Conservation (phyloP, 2,113 vertebrate species). For the Oenanthe melanoleuca region DNA sequence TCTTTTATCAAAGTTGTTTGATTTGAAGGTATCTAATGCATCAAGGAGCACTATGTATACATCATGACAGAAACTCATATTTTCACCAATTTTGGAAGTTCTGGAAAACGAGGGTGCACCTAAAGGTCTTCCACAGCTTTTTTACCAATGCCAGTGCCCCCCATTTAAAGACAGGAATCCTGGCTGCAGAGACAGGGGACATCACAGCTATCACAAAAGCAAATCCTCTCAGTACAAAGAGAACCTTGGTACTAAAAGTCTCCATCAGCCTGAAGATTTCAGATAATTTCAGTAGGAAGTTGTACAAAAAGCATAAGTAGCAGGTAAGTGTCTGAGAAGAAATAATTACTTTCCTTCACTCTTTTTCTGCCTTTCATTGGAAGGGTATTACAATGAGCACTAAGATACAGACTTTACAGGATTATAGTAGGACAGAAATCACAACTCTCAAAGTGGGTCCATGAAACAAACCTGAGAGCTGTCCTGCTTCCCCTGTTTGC, state of each 20-base stretch:
- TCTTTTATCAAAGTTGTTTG: background rate
- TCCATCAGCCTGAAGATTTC: background rate
- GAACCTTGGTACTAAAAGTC: background rate
- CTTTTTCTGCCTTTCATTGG: background rate
- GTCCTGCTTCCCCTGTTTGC: background rate
- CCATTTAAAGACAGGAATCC: background rate
- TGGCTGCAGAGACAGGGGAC: background rate
- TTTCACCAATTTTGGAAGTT: background rate
- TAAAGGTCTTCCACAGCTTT: background rate
- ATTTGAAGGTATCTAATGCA: background rate
- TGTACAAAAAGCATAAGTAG: background rate
- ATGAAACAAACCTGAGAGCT: background rate
- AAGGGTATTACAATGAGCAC: background rate
- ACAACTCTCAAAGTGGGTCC: background rate
- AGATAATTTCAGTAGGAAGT: background rate
- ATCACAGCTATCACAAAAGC: background rate
- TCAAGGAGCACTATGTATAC: background rate
- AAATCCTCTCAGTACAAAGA: background rate
- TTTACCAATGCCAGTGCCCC: background rate
- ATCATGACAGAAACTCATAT: background rate
- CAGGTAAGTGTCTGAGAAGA: background rate
- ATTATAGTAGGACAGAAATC: background rate
- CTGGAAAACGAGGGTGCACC: background rate
- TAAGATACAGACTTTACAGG: background rate
- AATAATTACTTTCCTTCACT: background rate